Base-by-base conservation (phyloP, 2,113 vertebrate genomes). In the Microtus montanus region DNA sequence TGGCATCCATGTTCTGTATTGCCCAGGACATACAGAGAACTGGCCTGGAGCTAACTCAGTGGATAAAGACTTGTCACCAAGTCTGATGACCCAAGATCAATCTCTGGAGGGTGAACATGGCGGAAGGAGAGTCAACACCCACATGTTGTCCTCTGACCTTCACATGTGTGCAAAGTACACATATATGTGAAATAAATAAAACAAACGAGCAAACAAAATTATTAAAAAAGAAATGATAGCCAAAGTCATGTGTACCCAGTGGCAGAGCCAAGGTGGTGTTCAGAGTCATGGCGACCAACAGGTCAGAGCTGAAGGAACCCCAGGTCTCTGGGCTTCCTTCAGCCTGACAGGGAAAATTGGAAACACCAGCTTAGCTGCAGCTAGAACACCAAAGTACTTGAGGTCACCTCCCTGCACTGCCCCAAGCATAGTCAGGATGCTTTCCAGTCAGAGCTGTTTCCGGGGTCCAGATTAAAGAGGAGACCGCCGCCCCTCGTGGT, bases 1-100 rank as follows among this genome's bases (percentile, higher is more conserved):
- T 35, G 17, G 66, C 5, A 12, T 12, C 15, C 54, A 22, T 0
- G 1, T 19, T 11, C 15, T 26, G 1, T 5, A 22, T 49, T 61
- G 33, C 28, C 19, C 33, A 35, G 73, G 68, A 63, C 6, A 13
- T 33, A 33, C 24, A 8, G 19, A 41, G 49, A 6, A 1, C 49
- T 12, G 30, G 26, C 47, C 47, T 2, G 35, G 24, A 17, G 49
- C 47, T 54, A 19, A 19, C 75, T n/a, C 49, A 3, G 52, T 61
- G 35, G 49, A 49, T n/a, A 35, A 58, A 58, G 19, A 33, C 52
- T n/a, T 5, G 30, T 35, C 17, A 5, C 19, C 19, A 35, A n/a
- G 19, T 52, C 19, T 5, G 20, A 82, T 10, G n/a, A 38, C 54
- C 79, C 3, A n/a, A 82, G 52, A 26, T 38, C 79, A 38, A 8